phyloP scores from a whole-genome alignment of 2,113 vertebrate species.

The Trinectes maculatus region DNA sequence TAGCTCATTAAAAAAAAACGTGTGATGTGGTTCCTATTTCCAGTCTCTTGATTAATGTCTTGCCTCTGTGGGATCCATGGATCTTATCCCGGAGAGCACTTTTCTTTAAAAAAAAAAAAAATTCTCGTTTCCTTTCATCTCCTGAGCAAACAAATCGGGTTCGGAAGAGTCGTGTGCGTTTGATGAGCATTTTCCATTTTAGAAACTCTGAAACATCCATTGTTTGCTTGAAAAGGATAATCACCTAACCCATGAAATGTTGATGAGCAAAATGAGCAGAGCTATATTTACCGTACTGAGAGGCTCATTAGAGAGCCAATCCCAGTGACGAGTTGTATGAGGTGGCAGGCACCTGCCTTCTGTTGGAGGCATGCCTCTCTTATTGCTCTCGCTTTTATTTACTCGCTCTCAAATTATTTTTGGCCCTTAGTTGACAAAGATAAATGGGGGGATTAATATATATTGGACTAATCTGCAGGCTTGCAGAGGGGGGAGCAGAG shows the following conservation, averaged over 20 bases:
- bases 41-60: constrained; percentile 18
- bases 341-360: constrained; percentile 90
- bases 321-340: constrained; percentile 83
- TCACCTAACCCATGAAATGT: constrained; percentile 79
- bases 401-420: constrained; percentile 92
- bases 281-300: constrained; percentile 80
- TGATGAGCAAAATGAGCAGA: constrained; percentile 79
- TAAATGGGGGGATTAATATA: constrained; percentile 99
- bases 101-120: constrained; percentile 8
- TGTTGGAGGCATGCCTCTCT: constrained; percentile 82
- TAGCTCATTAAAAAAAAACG: constrained; percentile 34
- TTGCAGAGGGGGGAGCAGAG: constrained; percentile 79
- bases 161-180: constrained; percentile 41
- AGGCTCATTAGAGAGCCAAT: constrained; percentile 85
- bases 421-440: constrained; percentile 96
- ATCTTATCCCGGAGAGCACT: constrained; percentile 17
- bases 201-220: constrained; percentile 74
- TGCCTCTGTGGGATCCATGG: constrained; percentile 2
- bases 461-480: constrained; percentile 93
- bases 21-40: constrained; percentile 29
- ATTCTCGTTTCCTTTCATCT: constrained; percentile 45
- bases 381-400: constrained; percentile 87
- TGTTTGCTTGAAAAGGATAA: constrained; percentile 79
- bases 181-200: constrained; percentile 74
- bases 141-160: constrained; percentile 55